phyloP scores from a whole-genome alignment of 2,797 vertebrate species.

The Myripristis jacobus region DNA sequence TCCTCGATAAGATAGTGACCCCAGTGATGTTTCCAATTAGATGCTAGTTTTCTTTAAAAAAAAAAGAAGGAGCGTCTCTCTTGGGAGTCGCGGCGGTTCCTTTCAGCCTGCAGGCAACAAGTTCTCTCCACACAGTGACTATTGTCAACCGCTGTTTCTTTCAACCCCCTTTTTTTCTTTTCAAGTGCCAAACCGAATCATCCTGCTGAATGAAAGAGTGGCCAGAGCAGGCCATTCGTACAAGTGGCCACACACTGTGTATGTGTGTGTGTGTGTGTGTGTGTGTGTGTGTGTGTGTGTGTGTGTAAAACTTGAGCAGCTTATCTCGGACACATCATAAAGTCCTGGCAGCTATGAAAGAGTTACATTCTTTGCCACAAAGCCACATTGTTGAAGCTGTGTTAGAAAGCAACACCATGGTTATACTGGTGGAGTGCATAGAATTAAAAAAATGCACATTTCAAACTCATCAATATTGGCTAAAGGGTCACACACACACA shows the following conservation, averaged over 20 bases:
- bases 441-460: neutral
- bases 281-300: neutral
- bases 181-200: conserved; percentile 60
- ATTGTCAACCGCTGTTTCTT: conserved; percentile 61
- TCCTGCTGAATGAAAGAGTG: conserved; percentile 63
- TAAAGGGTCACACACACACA: too few species aligned
- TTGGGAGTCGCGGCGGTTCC: conserved; percentile 45
- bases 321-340: conserved; percentile 66
- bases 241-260: conserved; percentile 52
- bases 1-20: conserved; percentile 61
- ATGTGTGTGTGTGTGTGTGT: conserved; percentile 17
- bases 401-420: neutral
- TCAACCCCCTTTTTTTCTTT: conserved; percentile 16
- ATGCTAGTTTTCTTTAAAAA: conserved; percentile 56
- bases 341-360: conserved; percentile 38
- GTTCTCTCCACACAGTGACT: conserved; percentile 52
- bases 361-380: conserved; percentile 56
- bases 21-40: conserved; percentile 69
- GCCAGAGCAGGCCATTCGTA: conserved; percentile 42
- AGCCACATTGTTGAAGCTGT: conserved; percentile 27
- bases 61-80: conserved; percentile 55
- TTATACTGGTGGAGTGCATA: neutral
- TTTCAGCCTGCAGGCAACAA: conserved; percentile 54
- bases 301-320: conserved; percentile 36
- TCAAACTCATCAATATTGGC: neutral